phyloP scores from a whole-genome alignment of 2,888 invertebrate species.

The Coremacera marginata region DNA sequence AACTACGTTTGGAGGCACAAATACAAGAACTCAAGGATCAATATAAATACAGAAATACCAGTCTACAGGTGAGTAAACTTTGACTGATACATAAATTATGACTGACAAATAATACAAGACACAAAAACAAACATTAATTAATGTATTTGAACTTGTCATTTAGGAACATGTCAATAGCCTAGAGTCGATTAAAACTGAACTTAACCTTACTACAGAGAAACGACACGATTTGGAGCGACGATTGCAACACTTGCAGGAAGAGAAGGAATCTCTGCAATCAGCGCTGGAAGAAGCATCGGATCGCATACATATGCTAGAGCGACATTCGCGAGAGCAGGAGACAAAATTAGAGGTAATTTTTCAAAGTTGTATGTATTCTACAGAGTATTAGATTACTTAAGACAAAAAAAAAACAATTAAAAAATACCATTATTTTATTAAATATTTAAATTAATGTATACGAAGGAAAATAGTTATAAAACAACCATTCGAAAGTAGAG shows the following conservation, averaged over 20 bases:
- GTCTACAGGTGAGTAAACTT: slow-evolving; percentile 72
- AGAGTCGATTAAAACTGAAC: slow-evolving; percentile 88
- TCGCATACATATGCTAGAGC: slow-evolving; percentile 86
- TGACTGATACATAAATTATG: background rate
- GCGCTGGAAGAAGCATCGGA: slow-evolving; percentile 92
- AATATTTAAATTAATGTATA: too few species aligned
- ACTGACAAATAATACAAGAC: background rate
- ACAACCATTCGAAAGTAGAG: too few species aligned
- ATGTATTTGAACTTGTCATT: slow-evolving; percentile 14
- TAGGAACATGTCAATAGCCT: slow-evolving; percentile 91
- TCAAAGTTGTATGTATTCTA: slow-evolving; percentile 10
- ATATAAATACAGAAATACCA: slow-evolving; percentile 82
- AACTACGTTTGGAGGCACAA: slow-evolving; percentile 84
- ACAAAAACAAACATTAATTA: background rate
- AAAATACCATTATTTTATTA: too few species aligned
- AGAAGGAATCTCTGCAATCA: slow-evolving; percentile 82
- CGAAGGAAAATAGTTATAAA: too few species aligned
- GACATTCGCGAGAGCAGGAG: slow-evolving; percentile 86
- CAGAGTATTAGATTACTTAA: too few species aligned
- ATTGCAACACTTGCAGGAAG: slow-evolving; percentile 80
- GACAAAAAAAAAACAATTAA: too few species aligned
- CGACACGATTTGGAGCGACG: slow-evolving; percentile 87
- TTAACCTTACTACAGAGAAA: slow-evolving; percentile 85
- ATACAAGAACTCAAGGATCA: slow-evolving; percentile 87
- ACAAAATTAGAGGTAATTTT: slow-evolving; percentile 65